Evolutionary conservation across 92 coral and sea anemone species (phyloP), one percentile per base, ranked within the genome.

Genomic region (Siderastrea siderea): DNA sequence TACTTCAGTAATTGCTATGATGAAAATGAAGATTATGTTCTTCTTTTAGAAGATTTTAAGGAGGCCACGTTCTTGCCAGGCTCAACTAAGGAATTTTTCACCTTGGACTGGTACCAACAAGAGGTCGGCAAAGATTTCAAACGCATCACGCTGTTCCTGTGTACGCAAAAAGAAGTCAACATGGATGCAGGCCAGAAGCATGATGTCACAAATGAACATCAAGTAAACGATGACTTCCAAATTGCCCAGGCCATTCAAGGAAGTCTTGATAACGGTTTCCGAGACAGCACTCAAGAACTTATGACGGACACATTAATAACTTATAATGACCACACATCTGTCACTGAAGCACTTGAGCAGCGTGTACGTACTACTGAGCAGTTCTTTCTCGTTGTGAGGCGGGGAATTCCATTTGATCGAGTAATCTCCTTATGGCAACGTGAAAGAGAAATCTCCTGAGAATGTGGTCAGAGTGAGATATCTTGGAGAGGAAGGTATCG

Each of bases 401-500:
- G 66, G 66, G 13, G 8, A 16, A 61, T 16, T 2, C 66, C 62
- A 10, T 58, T 60, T 1, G 14, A 7, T 49, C 67, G 85, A 19
- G 19, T 68, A 19, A 11, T 86, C 46, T 17, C 49, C 43, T 78
- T 86, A 77, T 86, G 90, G 90, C 85, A 65, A 50, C 80, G 70
- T 79, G 90, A 79, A 60, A 58, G 43, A 16, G 54, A 51, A 84
- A 52, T 12, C 86, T 77, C 50, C 71, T 6, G 66, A 86, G 45
- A 6, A 54, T 26, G 13, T 11, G 70, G 67, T 73, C 12, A n/a
- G 47, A 13, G 64, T 83, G 5, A 83, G 38, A 55, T 54, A 48
- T 53, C 60, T 83, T 8, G 87, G 79, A 71, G 87, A 83, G 69
- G 87, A 68, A 54, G 79, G 87, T 14, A 83, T 75, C n/a, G 80